A percentile compares a stretch with the other conserved stretches of the same genome.
Evolutionary conservation across 2,797 vertebrate genomes (phyloP).

Genomic region (Myiotriccus ornatus): DNA sequence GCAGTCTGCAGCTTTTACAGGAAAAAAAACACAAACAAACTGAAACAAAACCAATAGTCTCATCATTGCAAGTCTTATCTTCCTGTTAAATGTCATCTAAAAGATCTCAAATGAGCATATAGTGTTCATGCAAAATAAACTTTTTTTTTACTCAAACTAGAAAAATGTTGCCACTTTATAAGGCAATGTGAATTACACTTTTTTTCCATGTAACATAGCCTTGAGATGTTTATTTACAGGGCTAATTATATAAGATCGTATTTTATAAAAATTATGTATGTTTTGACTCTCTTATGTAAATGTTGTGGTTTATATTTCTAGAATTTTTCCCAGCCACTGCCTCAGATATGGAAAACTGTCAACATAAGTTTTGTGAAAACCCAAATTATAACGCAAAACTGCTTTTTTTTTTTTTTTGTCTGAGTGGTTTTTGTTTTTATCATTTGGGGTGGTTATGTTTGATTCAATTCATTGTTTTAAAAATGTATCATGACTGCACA

Average conservation of each 20-base stretch:
- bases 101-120: neutral
- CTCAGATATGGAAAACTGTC: neutral
- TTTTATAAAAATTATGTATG: neutral
- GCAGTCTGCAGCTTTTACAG: neutral
- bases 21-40: neutral
- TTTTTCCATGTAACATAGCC: neutral
- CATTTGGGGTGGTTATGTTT: neutral
- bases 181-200: neutral
- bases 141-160: neutral
- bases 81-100: neutral
- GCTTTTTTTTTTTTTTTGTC: rapidly evolving
- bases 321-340: neutral
- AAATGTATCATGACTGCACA: neutral
- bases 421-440: rapidly evolving
- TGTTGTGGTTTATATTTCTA: neutral
- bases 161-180: neutral
- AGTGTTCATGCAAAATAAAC: neutral
- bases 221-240: neutral
- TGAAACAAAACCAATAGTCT: neutral
- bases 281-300: neutral
- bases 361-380: neutral
- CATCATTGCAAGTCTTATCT: neutral
- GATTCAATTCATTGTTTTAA: neutral
- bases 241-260: neutral
- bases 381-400: neutral